phyloP scores from a whole-genome alignment of 2,797 vertebrate genomes.

The Rhincodon typus region DNA sequence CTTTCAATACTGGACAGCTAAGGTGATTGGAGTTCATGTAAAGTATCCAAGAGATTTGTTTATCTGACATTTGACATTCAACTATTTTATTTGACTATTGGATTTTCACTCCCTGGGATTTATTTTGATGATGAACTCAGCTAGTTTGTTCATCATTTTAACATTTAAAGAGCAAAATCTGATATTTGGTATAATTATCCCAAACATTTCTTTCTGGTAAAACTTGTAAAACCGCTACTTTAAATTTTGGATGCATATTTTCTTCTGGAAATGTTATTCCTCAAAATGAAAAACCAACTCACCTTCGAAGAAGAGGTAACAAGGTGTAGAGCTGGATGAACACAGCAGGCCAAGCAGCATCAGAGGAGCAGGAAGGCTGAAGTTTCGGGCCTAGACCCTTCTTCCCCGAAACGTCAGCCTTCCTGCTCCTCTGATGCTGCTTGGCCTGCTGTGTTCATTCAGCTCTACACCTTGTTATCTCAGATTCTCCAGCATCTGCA shows the following conservation, averaged over 20 bases:
- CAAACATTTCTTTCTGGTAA: not conserved
- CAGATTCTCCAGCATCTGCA: too few species aligned
- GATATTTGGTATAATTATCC: not conserved
- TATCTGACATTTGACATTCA: not conserved
- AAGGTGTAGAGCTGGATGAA: too few species aligned
- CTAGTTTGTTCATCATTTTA: not conserved
- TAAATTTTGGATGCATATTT: not conserved
- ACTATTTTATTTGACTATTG: not conserved
- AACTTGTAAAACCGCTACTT: not conserved
- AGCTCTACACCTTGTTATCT: too few species aligned
- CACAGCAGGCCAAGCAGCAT: too few species aligned
- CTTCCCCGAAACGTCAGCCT: too few species aligned
- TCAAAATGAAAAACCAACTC: not conserved
- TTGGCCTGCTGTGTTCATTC: too few species aligned
- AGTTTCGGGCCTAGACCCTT: too few species aligned
- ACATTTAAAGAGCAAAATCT: not conserved
- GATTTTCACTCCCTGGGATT: constrained; percentile 10
- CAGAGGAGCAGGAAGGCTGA: too few species aligned
- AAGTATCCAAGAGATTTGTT: not conserved
- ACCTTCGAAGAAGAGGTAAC: not conserved
- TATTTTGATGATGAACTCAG: not conserved
- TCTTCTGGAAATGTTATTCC: not conserved
- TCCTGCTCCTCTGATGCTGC: too few species aligned
- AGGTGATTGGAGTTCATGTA: not conserved
- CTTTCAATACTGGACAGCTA: not conserved